Conservation (phyloP, 1,140 invertebrate species). For the Parapsyche elsis region DNA sequence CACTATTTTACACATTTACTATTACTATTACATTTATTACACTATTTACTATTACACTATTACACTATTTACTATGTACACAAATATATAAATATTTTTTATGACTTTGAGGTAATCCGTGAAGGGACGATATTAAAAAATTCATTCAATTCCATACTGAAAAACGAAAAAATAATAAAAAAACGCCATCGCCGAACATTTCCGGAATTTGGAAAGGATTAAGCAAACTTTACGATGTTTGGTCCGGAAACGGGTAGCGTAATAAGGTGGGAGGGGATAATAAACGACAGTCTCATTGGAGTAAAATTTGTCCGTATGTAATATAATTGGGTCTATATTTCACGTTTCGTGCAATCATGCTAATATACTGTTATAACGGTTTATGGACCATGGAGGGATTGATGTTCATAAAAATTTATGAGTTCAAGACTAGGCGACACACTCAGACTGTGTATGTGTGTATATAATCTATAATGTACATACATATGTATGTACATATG, state of each 20-base stretch:
- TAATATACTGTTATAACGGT: conserved; percentile 7
- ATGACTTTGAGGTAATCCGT: too few species aligned
- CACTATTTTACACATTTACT: too few species aligned
- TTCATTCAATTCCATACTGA: too few species aligned
- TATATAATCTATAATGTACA: neutral
- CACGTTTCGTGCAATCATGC: neutral
- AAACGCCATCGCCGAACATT: neutral
- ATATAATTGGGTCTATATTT: conserved; percentile 14
- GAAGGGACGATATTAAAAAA: too few species aligned
- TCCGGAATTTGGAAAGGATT: neutral
- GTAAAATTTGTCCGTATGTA: neutral
- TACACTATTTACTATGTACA: too few species aligned
- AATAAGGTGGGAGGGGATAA: neutral
- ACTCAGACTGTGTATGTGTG: neutral
- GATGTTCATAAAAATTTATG: conserved; percentile 18
- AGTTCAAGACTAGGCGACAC: neutral
- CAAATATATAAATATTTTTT: too few species aligned
- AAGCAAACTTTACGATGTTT: neutral
- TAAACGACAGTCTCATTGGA: conserved; percentile 10
- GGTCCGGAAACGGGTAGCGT: neutral
- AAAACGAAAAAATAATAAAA: too few species aligned
- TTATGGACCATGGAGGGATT: conserved; percentile 18
- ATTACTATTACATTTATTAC: too few species aligned
- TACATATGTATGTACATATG: neutral
- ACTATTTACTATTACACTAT: too few species aligned